These are phyloP conservation scores for Eulemur rubriventer DNA, from an alignment of 2,797 vertebrate genomes.

Conservation along the genomic window DNA sequence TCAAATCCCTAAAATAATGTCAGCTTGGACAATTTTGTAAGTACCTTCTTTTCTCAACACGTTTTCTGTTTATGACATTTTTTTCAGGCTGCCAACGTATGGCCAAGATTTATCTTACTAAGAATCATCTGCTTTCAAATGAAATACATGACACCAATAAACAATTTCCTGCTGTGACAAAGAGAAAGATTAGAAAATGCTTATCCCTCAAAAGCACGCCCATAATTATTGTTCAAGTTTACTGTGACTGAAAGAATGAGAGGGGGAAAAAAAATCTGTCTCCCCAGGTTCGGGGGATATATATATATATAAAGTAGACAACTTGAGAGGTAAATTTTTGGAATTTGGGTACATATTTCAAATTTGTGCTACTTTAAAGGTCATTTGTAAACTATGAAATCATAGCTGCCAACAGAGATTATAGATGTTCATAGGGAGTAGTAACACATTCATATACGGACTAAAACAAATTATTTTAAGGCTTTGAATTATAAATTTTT, in stretches of 20 bases:
- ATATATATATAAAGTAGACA: not conserved
- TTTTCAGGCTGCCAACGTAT: constrained; percentile 71
- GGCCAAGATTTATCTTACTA: constrained; percentile 72
- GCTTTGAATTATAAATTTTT: not conserved
- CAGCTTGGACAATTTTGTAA: not conserved
- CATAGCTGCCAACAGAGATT: not conserved
- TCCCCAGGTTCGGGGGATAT: not conserved
- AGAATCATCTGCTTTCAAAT: constrained; percentile 65
- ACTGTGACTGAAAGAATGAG: constrained; percentile 8
- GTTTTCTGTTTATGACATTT: constrained; percentile 15
- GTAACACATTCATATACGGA: not conserved
- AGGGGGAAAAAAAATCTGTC: not conserved
- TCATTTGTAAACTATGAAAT: constrained; percentile 32
- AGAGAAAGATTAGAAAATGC: constrained; percentile 55
- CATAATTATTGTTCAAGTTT: constrained; percentile 7
- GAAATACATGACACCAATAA: constrained; percentile 66
- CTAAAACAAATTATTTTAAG: not conserved
- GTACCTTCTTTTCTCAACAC: constrained; percentile 68
- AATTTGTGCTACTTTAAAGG: not conserved
- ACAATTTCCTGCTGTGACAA: constrained; percentile 61
- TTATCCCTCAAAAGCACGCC: constrained; percentile 19
- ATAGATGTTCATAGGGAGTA: not conserved
- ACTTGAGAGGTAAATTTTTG: not conserved
- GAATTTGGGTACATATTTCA: not conserved
- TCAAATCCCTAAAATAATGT: not conserved